Evolutionary conservation across 2,888 invertebrate species (phyloP).

Genomic region (Zygaena filipendulae): DNA sequence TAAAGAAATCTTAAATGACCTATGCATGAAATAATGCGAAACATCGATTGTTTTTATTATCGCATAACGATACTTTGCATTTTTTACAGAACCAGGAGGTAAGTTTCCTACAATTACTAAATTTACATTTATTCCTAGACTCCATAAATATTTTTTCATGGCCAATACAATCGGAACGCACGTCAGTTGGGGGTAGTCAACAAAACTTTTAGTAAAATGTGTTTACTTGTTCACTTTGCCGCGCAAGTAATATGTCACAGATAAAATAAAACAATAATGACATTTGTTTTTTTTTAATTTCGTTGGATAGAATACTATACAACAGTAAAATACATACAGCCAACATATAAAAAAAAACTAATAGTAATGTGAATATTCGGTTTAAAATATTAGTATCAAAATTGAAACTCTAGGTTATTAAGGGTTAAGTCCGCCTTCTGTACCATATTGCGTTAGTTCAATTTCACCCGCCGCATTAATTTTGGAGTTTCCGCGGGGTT

Average conservation of each 20-base stretch:
- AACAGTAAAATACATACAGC: not conserved
- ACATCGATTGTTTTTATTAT: conserved; percentile 6
- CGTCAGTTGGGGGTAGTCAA: conserved; percentile 21
- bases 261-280: not conserved
- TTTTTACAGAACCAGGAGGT: conserved; percentile 6
- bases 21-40: conserved; percentile 4
- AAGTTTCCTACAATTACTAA: conserved; percentile 5
- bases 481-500: too few species aligned
- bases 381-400: not conserved
- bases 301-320: not conserved
- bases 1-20: not conserved
- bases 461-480: too few species aligned
- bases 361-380: not conserved
- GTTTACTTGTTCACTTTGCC: not conserved
- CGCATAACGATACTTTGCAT: conserved; percentile 5
- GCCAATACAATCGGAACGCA: conserved; percentile 23
- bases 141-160: conserved; percentile 22
- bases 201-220: too few species aligned
- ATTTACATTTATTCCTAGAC: conserved; percentile 2
- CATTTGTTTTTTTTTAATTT: not conserved
- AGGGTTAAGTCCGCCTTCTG: too few species aligned
- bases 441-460: too few species aligned
- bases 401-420: not conserved
- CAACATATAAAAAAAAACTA: too few species aligned
- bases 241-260: not conserved